phyloP scores from a whole-genome alignment of 2,888 invertebrate genomes.

The Drosophila tanythrix region DNA sequence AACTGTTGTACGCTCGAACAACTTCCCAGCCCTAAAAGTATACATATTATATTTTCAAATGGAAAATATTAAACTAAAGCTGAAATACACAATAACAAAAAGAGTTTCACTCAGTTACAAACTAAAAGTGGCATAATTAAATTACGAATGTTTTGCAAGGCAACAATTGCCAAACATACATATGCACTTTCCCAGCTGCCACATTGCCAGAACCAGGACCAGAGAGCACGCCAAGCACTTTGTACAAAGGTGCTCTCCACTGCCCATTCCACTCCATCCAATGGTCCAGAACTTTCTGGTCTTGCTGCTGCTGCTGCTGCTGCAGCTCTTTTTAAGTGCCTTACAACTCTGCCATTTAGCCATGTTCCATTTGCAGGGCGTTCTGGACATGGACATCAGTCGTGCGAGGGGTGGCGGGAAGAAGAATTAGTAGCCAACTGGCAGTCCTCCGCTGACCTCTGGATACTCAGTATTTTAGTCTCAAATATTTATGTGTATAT shows the following conservation, averaged over 20 bases:
- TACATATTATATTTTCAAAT: neutral
- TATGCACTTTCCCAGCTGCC: conserved; percentile 48
- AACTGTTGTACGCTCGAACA: neutral
- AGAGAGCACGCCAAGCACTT: conserved; percentile 20
- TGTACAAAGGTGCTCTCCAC: conserved; percentile 21
- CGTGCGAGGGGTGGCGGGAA: neutral
- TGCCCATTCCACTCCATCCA: conserved; percentile 23
- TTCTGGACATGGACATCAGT: neutral
- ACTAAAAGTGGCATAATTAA: conserved; percentile 34
- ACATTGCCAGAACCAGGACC: neutral
- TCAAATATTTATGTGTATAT: conserved; percentile 19
- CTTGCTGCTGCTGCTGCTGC: neutral
- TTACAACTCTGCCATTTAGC: conserved; percentile 31
- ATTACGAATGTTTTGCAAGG: conserved; percentile 26
- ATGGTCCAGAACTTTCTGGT: conserved; percentile 27
- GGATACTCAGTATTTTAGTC: neutral
- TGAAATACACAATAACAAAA: neutral
- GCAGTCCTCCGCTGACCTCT: conserved; percentile 7
- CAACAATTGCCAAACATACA: neutral
- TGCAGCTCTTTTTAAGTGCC: conserved; percentile 11
- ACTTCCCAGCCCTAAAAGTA: neutral
- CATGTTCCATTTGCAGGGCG: conserved; percentile 1
- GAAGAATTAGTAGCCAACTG: neutral
- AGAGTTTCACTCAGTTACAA: neutral
- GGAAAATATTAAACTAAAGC: neutral